Evolutionary conservation across 2,797 vertebrate species (phyloP).

Genomic region (Nannoperca obscura): DNA sequence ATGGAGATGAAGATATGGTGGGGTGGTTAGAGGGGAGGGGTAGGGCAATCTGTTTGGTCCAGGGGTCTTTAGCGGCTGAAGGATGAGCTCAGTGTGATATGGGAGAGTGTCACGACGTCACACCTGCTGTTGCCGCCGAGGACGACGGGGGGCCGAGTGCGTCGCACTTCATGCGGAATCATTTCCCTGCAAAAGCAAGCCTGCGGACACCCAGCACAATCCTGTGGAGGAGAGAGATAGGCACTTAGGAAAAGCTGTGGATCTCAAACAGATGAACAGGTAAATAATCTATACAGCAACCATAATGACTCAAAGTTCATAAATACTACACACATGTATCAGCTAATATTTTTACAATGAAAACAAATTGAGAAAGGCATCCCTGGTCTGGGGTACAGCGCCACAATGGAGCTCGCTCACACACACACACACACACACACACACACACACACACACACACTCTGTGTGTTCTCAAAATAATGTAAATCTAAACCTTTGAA

Average conservation of each 20-base stretch:
- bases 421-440: no score
- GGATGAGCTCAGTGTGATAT: constrained; percentile 75
- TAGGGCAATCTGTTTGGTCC: constrained; percentile 67
- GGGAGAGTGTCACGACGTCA: constrained; percentile 84
- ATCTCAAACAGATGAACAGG: background rate
- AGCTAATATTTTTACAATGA: background rate
- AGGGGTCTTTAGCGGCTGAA: constrained; percentile 88
- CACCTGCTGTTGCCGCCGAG: constrained; percentile 90
- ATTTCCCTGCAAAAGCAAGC: constrained; percentile 92
- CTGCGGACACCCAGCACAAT: constrained; percentile 86
- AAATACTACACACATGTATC: background rate
- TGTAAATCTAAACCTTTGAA: background rate
- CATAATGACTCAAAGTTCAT: background rate
- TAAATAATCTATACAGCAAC: background rate
- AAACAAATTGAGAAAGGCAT: background rate
- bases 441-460: no score
- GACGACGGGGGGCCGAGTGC: constrained; percentile 81
- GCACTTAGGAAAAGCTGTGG: constrained; percentile 11
- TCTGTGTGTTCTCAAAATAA: no score
- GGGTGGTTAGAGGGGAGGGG: constrained; percentile 63
- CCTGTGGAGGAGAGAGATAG: constrained; percentile 81
- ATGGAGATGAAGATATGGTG: constrained; percentile 60
- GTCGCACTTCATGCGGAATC: constrained; percentile 98
- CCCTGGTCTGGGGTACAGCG: background rate
- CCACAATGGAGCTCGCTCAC: no score